Base-by-base conservation (phyloP, 2,113 vertebrate genomes). In the Channa maculata region DNA sequence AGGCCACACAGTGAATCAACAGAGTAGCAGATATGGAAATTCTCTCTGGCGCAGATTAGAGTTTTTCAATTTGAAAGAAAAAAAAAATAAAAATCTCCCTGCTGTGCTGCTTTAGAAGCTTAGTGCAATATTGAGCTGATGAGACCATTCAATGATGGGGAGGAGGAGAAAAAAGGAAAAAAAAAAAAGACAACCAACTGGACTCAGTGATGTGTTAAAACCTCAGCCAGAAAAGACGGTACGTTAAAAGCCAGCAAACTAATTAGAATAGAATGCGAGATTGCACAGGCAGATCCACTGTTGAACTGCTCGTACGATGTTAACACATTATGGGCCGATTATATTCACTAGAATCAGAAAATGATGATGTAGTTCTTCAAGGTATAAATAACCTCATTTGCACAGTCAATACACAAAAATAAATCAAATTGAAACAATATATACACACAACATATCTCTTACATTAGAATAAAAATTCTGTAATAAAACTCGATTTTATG, bases 191-290 rank as follows among this genome's bases (percentile, higher is more conserved):
- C 53, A 85, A 68, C 73, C 76, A 70, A 76, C 77, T 83, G 77
- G 73, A 82, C 74, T 53, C 71, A 71, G 67, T 79, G 75, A 87
- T 84, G 82, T 87, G 80, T 81, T 76, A 61, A 85, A 85, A 75
- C 65, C 68, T 79, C 72, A 64, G 65, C 78, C 75, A 77, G 77
- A 81, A 65, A 51, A 82, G 69, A 82, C 78, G 43, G 72, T 63
- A 71, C 77, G 77, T 75, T 76, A 81, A 73, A 79, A 84, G 74
- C 66, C 68, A 80, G 65, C 63, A 69, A 80, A 79, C 63, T 82
- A 83, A 86, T 90, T 90, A 80, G 39, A 80, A 82, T 37, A 63
- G 72, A 82, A 86, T 74, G 59, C 34, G 71, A 65, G 80, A 83
- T 65, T 80, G 82, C 77, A 84, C 71, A 83, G 53, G 65, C 64